Evolutionary conservation across 2,797 vertebrate genomes (phyloP).

Genomic region (Galagoides demidoff): DNA sequence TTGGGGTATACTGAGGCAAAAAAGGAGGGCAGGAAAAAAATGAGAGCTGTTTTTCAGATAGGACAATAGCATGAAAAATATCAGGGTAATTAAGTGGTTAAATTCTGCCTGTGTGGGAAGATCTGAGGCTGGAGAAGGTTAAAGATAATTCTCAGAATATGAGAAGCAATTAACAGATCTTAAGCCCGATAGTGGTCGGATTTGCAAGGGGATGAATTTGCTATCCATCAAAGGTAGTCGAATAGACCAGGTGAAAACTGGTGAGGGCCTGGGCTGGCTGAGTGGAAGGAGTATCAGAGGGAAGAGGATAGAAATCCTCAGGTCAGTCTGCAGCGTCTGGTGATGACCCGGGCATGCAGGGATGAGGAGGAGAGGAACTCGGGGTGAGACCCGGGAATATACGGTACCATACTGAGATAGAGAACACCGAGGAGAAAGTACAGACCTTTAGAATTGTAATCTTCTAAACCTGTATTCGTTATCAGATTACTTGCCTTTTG

Average conservation of each 20-base stretch:
- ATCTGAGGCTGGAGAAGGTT: background rate
- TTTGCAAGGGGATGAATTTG: background rate
- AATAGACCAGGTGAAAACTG: background rate
- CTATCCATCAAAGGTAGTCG: background rate
- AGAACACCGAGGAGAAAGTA: background rate
- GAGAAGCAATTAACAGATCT: background rate
- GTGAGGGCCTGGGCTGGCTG: background rate
- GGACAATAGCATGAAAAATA: background rate
- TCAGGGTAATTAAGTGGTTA: background rate
- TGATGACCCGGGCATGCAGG: background rate
- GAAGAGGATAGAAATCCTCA: background rate
- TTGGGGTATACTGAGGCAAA: background rate
- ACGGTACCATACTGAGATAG: fast-evolving
- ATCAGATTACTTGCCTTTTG: background rate
- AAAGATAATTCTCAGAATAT: conserved; percentile 36
- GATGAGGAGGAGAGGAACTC: too few relatives aligned
- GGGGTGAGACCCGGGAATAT: background rate
- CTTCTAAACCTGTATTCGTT: background rate
- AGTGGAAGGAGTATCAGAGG: background rate
- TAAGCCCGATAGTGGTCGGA: background rate
- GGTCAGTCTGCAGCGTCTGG: background rate
- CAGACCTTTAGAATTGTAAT: background rate
- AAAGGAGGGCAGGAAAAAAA: background rate
- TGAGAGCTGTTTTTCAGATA: background rate
- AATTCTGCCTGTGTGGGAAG: background rate